Percentiles rank a stretch among this genome's conserved stretches.
Evolutionary conservation across 2,888 invertebrate genomes (phyloP).

Genomic region (Drosophila buzzatii): DNA sequence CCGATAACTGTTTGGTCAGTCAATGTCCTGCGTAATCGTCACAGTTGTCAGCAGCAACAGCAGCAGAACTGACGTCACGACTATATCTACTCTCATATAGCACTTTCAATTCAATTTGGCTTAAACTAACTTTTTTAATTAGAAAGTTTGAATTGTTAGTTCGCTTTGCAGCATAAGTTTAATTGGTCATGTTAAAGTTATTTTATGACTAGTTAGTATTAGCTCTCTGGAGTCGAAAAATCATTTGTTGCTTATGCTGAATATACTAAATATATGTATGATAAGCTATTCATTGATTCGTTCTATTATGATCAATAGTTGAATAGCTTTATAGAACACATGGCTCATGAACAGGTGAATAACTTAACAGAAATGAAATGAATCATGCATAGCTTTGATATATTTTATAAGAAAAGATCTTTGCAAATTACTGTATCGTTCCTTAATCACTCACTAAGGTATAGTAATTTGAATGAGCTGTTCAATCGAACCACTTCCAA

Average conservation of each 20-base stretch:
- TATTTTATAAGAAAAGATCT: too few species aligned
- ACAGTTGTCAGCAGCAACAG: conserved; percentile 21
- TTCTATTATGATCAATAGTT: background rate
- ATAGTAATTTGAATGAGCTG: background rate
- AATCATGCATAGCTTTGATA: too few species aligned
- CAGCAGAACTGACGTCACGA: conserved; percentile 13
- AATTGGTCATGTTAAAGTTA: background rate
- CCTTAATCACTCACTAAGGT: background rate
- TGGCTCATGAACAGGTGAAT: background rate
- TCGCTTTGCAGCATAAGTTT: background rate
- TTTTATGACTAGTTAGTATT: too few species aligned
- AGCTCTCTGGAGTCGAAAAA: too few species aligned
- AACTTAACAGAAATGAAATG: background rate
- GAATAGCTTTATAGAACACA: background rate
- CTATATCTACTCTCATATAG: background rate
- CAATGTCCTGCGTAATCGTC: conserved; percentile 23
- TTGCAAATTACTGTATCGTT: background rate
- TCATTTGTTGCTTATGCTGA: too few species aligned
- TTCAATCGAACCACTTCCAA: background rate
- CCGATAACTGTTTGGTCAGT: conserved; percentile 17
- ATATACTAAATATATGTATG: background rate
- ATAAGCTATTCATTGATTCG: too few species aligned
- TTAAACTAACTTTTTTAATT: background rate
- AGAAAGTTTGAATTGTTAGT: background rate
- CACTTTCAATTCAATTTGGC: background rate